Conservation (phyloP, 1,140 invertebrate genomes). For the Zelostemma sp. region DNA sequence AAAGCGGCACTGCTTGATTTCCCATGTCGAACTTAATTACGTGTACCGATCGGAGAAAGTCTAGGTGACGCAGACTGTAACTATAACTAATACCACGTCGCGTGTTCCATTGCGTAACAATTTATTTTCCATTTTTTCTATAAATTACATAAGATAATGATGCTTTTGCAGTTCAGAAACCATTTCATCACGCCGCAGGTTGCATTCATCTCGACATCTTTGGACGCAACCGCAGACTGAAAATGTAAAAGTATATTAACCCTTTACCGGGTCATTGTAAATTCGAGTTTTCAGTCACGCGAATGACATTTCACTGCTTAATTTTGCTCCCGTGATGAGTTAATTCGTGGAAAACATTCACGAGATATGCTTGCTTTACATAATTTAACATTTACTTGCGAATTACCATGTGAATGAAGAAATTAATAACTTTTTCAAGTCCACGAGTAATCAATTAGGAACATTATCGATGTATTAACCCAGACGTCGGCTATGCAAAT, state of each 20-base stretch:
- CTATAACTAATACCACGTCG: conserved; percentile 20
- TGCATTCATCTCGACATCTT: not conserved
- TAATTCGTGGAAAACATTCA: too few species aligned
- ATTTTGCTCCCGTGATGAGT: too few species aligned
- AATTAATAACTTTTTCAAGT: not conserved
- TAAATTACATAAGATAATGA: conserved; percentile 12
- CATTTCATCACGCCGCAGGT: too few species aligned
- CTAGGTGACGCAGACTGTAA: conserved; percentile 28
- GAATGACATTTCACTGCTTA: too few species aligned
- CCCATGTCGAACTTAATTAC: conserved; percentile 38
- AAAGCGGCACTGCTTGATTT: conserved; percentile 33
- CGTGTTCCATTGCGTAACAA: conserved; percentile 17
- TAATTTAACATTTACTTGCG: too few species aligned
- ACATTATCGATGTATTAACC: not conserved
- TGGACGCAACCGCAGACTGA: too few species aligned
- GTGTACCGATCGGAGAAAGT: conserved; percentile 40
- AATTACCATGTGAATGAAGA: too few species aligned
- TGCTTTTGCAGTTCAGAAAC: not conserved
- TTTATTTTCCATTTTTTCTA: conserved; percentile 17
- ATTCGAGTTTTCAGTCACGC: too few species aligned
- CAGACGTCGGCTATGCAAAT: conserved; percentile 9
- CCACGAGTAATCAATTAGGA: not conserved
- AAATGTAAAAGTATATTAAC: too few species aligned
- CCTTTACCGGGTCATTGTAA: too few species aligned
- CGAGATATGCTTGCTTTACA: too few species aligned